A percentile compares a stretch with the other conserved stretches of the same genome.
phyloP scores from a whole-genome alignment of 2,113 vertebrate genomes.

The Pterocles burchelli region DNA sequence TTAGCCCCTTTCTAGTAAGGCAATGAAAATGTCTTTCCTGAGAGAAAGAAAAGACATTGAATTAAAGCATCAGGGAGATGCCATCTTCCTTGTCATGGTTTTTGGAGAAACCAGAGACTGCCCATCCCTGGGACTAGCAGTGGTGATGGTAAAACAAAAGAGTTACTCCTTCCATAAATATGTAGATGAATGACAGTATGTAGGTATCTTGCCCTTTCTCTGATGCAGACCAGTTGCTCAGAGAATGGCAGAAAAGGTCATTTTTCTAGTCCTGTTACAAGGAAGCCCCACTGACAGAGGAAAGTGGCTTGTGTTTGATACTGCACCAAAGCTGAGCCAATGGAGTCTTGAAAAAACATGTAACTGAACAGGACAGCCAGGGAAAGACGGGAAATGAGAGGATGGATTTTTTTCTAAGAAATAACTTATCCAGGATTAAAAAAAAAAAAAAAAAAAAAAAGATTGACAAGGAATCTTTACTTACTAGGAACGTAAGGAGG shows the following conservation, averaged over 20 bases:
- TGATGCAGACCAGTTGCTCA: not conserved
- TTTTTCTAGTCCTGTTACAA: not conserved
- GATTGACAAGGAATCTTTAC: slow-evolving; percentile 2
- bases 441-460: not conserved
- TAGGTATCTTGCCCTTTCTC: not conserved
- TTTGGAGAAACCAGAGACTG: not conserved
- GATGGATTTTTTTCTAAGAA: not conserved
- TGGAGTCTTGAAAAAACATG: not conserved
- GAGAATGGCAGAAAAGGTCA: not conserved
- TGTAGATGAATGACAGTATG: not conserved
- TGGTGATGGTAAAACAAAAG: not conserved
- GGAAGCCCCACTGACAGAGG: not conserved
- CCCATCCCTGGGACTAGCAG: not conserved
- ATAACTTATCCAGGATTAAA: not conserved
- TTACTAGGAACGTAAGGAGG: slow-evolving; percentile 85
- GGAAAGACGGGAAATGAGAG: not conserved
- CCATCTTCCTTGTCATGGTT: not conserved
- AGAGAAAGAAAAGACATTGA: not conserved
- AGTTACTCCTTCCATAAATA: not conserved
- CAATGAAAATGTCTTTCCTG: not conserved
- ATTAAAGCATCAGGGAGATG: not conserved
- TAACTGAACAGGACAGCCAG: not conserved
- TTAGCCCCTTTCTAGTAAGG: not conserved
- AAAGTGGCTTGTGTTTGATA: not conserved
- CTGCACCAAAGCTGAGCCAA: not conserved